Evolutionary conservation across 1,140 invertebrate genomes (phyloP).

Genomic region (Oedothorax gibbosus): DNA sequence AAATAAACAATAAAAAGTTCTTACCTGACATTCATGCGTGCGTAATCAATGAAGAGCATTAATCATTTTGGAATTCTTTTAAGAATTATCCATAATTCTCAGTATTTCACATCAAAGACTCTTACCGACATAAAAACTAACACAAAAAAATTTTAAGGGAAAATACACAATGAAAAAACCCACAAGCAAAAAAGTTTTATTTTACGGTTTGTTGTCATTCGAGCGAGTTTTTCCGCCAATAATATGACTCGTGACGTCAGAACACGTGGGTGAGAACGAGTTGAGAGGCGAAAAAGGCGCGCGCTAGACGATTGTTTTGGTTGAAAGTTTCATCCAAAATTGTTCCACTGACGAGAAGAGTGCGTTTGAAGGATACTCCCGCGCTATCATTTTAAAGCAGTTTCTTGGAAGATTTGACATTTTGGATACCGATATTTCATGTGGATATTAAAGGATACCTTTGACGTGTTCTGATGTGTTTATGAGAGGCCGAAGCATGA

Average conservation of each 20-base stretch:
- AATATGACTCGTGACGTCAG: constrained; percentile 18
- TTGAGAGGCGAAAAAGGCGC: constrained; percentile 45
- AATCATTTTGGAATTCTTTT: neutral
- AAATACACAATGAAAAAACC: neutral
- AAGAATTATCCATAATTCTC: neutral
- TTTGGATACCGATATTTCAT: neutral
- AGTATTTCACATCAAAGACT: neutral
- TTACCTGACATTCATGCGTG: constrained; percentile 3
- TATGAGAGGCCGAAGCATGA: constrained; percentile 33
- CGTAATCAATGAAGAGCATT: neutral
- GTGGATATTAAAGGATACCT: constrained; percentile 20
- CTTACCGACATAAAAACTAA: neutral
- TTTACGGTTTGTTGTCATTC: constrained; percentile 47
- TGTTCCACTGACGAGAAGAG: neutral
- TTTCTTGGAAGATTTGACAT: neutral
- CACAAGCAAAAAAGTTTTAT: neutral
- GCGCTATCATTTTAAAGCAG: neutral
- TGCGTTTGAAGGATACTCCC: neutral
- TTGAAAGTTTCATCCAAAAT: constrained; percentile 22
- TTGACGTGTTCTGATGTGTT: constrained; percentile 20
- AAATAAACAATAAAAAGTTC: neutral
- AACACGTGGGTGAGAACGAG: constrained; percentile 50
- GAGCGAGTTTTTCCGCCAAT: neutral
- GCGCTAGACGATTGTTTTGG: constrained; percentile 26
- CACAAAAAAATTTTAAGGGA: neutral